phyloP scores from a whole-genome alignment of 2,888 invertebrate species.

The Biston betularia region DNA sequence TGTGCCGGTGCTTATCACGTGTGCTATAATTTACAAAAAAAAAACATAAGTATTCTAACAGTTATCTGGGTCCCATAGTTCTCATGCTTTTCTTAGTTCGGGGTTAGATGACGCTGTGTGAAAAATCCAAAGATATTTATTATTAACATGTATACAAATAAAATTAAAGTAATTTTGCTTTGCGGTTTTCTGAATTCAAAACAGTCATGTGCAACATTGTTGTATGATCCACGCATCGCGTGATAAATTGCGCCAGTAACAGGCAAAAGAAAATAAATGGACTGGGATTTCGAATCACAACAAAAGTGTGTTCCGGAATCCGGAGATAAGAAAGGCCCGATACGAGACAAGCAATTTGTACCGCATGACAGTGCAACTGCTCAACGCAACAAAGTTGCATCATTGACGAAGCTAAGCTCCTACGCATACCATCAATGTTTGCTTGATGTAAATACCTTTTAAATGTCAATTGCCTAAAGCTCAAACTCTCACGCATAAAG shows the following conservation, averaged over 20 bases:
- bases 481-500: not conserved
- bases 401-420: constrained; percentile 20
- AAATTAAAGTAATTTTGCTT: not conserved
- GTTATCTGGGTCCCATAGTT: too few relatives aligned
- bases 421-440: constrained; percentile 12
- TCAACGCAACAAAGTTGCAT: constrained; percentile 32
- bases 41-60: too few relatives aligned
- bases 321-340: constrained; percentile 19
- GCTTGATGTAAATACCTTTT: not conserved
- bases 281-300: constrained; percentile 21
- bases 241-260: constrained; percentile 3
- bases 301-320: constrained; percentile 24
- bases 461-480: not conserved
- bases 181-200: not conserved
- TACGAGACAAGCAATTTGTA: constrained; percentile 31
- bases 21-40: too few relatives aligned
- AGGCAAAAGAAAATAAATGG: constrained; percentile 9
- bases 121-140: too few relatives aligned
- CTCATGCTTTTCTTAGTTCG: too few relatives aligned
- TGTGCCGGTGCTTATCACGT: too few relatives aligned
- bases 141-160: too few relatives aligned
- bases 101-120: too few relatives aligned
- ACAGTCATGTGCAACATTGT: not conserved
- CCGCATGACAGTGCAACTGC: constrained; percentile 32
- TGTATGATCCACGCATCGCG: not conserved